Evolutionary conservation across 2,888 invertebrate genomes (phyloP).

Genomic region (Caenorhabditis angaria): DNA sequence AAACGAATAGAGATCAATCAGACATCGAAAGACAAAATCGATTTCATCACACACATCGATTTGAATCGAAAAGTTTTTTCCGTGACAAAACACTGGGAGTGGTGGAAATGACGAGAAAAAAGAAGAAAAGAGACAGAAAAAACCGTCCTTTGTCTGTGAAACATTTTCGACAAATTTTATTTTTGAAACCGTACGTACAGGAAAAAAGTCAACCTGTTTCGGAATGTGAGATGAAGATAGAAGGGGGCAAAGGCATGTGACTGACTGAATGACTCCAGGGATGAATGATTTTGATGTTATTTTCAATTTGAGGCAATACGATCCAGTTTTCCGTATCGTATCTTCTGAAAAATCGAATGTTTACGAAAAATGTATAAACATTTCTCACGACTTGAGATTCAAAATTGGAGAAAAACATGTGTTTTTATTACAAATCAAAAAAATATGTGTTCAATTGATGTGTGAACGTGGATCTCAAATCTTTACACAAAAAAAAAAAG

Average conservation of each 20-base stretch:
- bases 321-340: constrained; percentile 4
- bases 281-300: too few species aligned
- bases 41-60: neutral
- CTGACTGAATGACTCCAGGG: neutral
- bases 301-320: neutral
- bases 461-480: too few species aligned
- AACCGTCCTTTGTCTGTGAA: neutral
- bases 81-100: constrained; percentile 1
- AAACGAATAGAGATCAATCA: neutral
- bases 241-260: neutral
- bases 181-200: neutral
- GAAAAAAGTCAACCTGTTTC: neutral
- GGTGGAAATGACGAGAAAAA: neutral
- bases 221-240: neutral
- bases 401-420: too few species aligned
- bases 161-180: neutral
- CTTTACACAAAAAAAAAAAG: too few species aligned
- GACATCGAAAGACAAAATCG: neutral
- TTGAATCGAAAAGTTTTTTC: neutral
- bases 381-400: too few species aligned
- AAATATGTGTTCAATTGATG: too few species aligned
- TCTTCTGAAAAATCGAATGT: neutral
- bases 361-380: neutral
- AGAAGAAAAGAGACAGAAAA: neutral
- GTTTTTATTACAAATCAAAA: too few species aligned